A percentile compares a stretch with the other conserved stretches of the same genome.
Evolutionary conservation across 2,888 invertebrate species (phyloP).

Genomic region (Argyresthia goedartella): DNA sequence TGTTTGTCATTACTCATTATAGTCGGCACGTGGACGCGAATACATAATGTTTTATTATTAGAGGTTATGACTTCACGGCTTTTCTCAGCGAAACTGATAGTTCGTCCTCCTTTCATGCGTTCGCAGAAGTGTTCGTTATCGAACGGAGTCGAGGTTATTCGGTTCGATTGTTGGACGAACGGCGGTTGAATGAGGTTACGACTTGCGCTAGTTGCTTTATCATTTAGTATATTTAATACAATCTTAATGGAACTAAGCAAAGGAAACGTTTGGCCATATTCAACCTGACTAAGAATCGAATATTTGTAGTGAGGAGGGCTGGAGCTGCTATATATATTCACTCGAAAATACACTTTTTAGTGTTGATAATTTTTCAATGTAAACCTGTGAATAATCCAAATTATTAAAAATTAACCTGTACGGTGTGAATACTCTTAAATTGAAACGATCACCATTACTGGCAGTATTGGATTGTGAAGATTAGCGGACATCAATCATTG

Average conservation of each 20-base stretch:
- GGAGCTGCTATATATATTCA: too few species aligned
- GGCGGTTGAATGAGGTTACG: neutral
- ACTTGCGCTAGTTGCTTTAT: neutral
- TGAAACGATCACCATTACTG: conserved; percentile 32
- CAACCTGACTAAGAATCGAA: too few species aligned
- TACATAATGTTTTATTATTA: conserved; percentile 67
- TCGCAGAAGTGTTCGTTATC: conserved; percentile 35
- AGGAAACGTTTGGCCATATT: neutral
- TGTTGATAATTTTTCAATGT: too few species aligned
- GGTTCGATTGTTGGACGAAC: neutral
- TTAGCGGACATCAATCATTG: conserved; percentile 56
- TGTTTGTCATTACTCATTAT: conserved; percentile 49
- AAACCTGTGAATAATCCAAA: too few species aligned
- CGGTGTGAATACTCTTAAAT: too few species aligned
- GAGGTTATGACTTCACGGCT: conserved; percentile 63
- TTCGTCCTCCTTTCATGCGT: conserved; percentile 44
- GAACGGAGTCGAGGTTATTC: neutral
- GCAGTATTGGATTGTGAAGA: conserved; percentile 44
- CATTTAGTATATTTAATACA: neutral
- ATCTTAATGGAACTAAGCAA: too few species aligned
- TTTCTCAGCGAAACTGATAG: conserved; percentile 55
- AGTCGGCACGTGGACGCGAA: conserved; percentile 61
- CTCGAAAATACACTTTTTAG: too few species aligned
- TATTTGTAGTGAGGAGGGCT: too few species aligned
- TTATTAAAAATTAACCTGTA: too few species aligned